These are phyloP conservation scores for Nudaria mundana DNA, from an alignment of 2,888 invertebrate species.

Conservation along the genomic window DNA sequence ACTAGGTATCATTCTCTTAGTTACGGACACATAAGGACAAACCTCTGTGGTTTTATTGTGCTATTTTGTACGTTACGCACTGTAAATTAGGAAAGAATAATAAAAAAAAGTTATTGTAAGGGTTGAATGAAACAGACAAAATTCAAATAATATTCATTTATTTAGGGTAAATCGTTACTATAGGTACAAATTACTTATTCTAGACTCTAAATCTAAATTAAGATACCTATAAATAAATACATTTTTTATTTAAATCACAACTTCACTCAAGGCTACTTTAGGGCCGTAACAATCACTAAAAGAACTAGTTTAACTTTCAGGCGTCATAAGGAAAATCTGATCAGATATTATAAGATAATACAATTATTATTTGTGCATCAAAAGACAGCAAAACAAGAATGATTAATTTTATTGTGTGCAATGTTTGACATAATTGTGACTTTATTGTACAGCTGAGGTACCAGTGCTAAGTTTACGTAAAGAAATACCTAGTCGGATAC, in stretches of 20 bases:
- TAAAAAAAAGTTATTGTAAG: background rate
- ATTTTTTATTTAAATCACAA: constrained; percentile 59
- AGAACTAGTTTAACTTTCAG: constrained; percentile 10
- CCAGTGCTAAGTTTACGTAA: too few species aligned
- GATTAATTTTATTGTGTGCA: too few species aligned
- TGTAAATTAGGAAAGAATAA: background rate
- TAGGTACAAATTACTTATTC: constrained; percentile 54
- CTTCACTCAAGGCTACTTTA: constrained; percentile 54
- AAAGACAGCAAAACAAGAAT: too few species aligned
- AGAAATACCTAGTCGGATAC: too few species aligned
- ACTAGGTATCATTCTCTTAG: too few species aligned
- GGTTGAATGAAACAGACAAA: constrained; percentile 12
- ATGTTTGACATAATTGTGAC: too few species aligned
- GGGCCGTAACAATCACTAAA: constrained; percentile 20
- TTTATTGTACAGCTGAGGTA: too few species aligned
- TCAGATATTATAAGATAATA: constrained; percentile 9
- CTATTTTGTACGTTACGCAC: too few species aligned
- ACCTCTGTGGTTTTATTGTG: too few species aligned
- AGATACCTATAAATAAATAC: constrained; percentile 57
- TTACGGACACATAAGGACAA: too few species aligned
- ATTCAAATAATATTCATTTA: constrained; percentile 51
- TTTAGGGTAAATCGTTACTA: constrained; percentile 57
- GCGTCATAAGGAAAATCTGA: constrained; percentile 6
- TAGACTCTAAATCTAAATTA: constrained; percentile 35
- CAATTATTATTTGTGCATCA: too few species aligned